Percentiles rank a stretch among this genome's conserved stretches.
Conservation (phyloP, 2,797 vertebrate genomes). For the Selene dorsalis region DNA sequence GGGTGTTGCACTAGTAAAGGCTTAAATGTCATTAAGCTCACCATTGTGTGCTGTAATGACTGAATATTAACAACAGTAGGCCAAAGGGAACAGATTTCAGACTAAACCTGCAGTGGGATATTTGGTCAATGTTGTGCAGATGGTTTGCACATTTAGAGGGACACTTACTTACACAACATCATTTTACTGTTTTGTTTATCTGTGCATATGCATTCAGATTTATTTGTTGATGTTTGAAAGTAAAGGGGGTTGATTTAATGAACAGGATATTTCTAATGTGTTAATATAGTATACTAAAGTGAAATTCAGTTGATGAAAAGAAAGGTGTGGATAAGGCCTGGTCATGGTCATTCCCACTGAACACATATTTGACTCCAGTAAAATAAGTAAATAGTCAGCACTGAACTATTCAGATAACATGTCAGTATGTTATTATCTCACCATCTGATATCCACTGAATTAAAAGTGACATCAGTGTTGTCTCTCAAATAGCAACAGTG, state of each 20-base stretch:
- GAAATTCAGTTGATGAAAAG: not conserved
- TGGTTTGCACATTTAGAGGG: not conserved
- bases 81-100: slow-evolving; percentile 32
- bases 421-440: not conserved
- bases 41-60: slow-evolving; percentile 48
- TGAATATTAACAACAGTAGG: slow-evolving; percentile 8
- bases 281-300: not conserved
- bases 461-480: slow-evolving; percentile 14
- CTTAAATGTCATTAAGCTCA: slow-evolving; percentile 62
- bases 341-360: not conserved
- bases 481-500: slow-evolving; percentile 41
- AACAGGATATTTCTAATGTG: not conserved
- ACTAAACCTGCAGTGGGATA: slow-evolving; percentile 7
- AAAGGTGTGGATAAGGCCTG: not conserved
- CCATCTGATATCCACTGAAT: not conserved
- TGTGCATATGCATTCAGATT: not conserved
- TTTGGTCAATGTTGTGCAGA: not conserved
- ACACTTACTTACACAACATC: not conserved
- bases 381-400: slow-evolving; percentile 1
- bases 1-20: slow-evolving; percentile 61
- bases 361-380: not conserved
- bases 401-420: not conserved
- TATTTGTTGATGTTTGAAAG: not conserved
- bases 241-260: not conserved
- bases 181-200: not conserved